Evolutionary conservation across 2,797 vertebrate genomes (phyloP), one percentile per base, ranked within the genome.

Genomic region (Hydrophis major): DNA sequence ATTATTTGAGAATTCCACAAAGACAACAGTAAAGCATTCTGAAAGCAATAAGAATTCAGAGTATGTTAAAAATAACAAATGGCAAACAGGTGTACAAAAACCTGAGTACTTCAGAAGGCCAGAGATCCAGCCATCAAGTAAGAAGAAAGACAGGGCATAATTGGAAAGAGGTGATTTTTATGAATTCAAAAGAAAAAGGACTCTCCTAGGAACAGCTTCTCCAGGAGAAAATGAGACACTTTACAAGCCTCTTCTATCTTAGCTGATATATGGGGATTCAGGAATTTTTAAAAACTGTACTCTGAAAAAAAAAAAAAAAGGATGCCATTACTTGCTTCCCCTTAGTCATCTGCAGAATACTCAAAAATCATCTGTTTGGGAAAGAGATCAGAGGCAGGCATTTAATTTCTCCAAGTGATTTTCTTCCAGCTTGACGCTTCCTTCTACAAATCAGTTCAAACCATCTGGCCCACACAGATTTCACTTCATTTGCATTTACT

Each of bases 1-100:
- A 37, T 94, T 94, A 92, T 61, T 32, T 61, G 93, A 92, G 88
- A 96, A 96, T 93, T 95, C 94, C 94, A 93, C 69, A 93, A 47
- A 94, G 53, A 0, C n/a, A 90, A 92, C 78, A 86, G 66, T 89
- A 94, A 94, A 94, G 93, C 95, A 86, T 92, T 88, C 47, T 87
- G 90, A 89, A 94, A 95, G 93, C 95, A 94, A 93, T 28, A 61
- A 47, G 88, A 94, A 87, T 87, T 92, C 92, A 93, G 88, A 94
- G 92, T 89, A 59, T 66, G 22, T 94, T 93, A 95, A 94, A 95
- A 95, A 93, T 0, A 55, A 91, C 53, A 89, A 53, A 91, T 13
- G 0, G 91, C 0, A 0, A 93, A 93, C 53, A 42, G 86, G 92
- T 0, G 1, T 0, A 0, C 50, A 50, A 78, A 87, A 94, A 89